Evolutionary conservation across 2,113 vertebrate genomes (phyloP), one percentile per base, ranked within the genome.

Genomic region (Trematocara variabile): DNA sequence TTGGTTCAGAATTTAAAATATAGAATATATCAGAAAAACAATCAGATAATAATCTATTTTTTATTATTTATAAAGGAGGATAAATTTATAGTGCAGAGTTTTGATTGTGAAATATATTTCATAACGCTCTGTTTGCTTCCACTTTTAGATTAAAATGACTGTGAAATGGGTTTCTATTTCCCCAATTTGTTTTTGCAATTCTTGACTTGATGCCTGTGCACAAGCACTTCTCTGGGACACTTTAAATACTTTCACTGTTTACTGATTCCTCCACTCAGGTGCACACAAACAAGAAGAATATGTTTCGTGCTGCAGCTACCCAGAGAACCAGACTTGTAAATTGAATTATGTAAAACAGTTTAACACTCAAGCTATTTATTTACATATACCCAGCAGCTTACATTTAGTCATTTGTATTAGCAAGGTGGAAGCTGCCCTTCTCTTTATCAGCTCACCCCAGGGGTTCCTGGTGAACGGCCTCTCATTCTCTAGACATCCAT

Each of bases 361-460:
- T 75, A 65, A 50, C 73, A 65, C 30, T 55, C 28, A 1, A 8
- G 33, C 14, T 48, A n/a, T 68, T 80, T 77, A 55, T 73, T 86
- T 9, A 25, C 8, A 78, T 60, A 58, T 28, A 85, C 56, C 34
- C 9, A n/a, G 13, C 6, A 16, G 68, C 3, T 79, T 77, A 39
- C 37, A 9, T 79, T 70, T 53, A 30, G 25, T 53, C 2, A 54
- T 88, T 86, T 81, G 77, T 65, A 48, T 81, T 25, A 83, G 77
- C 86, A 83, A 82, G 33, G 56, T 82, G n/a, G 75, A 81, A 46
- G 83, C 44, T 50, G 9, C 54, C 78, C n/a, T 52, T 50, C 34
- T 56, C 82, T 88, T 88, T 91, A 79, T 90, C 39, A 63, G 44
- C 16, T 90, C 90, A 88, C 81, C 55, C 34, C 84, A 82, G 92